These are phyloP conservation scores for Steatornis caripensis DNA, from an alignment of 2,113 vertebrate genomes.

Conservation along the genomic window DNA sequence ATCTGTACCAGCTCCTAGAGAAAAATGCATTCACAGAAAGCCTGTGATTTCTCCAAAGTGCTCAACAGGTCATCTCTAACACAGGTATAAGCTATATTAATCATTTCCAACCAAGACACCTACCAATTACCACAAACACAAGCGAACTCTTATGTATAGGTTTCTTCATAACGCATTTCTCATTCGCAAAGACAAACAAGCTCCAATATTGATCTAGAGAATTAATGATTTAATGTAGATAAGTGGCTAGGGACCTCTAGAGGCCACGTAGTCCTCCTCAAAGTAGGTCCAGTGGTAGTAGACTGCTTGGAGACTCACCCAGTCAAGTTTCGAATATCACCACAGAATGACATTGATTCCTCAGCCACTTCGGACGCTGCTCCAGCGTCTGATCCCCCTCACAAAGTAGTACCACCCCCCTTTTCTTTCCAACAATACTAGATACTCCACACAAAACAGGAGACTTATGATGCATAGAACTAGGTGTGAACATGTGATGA, in stretches of 20 bases:
- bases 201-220: background rate
- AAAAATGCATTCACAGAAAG: background rate
- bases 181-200: background rate
- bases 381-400: background rate
- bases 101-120: background rate
- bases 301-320: background rate
- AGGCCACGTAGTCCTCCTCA: background rate
- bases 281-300: background rate
- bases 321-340: background rate
- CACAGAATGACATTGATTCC: background rate
- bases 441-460: background rate
- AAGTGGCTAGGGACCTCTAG: background rate
- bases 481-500: background rate
- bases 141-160: background rate
- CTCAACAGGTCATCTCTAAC: background rate
- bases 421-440: background rate
- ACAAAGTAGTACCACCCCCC: background rate
- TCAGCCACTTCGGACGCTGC: background rate
- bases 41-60: background rate
- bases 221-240: background rate
- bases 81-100: background rate
- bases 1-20: background rate
- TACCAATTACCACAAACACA: background rate
- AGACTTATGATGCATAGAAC: background rate
- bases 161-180: background rate